Percentiles rank a stretch among this genome's conserved stretches.
phyloP scores from a whole-genome alignment of 2,888 invertebrate species.

The Cantharis rufa region DNA sequence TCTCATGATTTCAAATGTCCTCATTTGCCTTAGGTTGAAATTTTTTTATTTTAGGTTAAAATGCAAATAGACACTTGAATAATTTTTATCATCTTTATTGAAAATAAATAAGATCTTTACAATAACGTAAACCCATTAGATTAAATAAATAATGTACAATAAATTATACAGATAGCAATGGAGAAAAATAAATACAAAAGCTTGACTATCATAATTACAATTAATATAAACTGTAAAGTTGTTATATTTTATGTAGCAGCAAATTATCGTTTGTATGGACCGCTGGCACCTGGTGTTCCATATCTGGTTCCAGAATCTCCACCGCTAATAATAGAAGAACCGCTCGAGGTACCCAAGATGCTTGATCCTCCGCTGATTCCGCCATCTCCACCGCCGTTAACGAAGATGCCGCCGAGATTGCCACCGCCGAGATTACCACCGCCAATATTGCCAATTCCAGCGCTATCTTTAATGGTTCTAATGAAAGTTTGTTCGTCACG shows the following conservation, averaged over 20 bases:
- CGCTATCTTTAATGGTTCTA: not conserved
- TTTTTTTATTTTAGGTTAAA: not conserved
- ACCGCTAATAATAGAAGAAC: not conserved
- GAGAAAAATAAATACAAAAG: conserved; percentile 44
- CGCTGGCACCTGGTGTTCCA: conserved; percentile 37
- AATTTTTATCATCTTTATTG: not conserved
- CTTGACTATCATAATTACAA: not conserved
- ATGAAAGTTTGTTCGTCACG: conserved; percentile 1
- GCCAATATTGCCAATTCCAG: not conserved
- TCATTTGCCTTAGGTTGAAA: too few relatives aligned
- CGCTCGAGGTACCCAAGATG: not conserved
- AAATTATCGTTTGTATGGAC: conserved; percentile 38
- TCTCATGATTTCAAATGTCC: too few relatives aligned
- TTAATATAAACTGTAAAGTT: not conserved
- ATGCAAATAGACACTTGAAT: not conserved
- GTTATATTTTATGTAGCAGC: not conserved
- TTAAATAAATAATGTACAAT: not conserved
- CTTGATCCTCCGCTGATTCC: not conserved
- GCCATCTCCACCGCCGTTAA: not conserved
- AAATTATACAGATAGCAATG: conserved; percentile 33
- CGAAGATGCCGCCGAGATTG: not conserved
- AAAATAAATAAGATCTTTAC: not conserved
- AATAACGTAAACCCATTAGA: not conserved
- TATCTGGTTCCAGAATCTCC: conserved; percentile 1
- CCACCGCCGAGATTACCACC: not conserved